A percentile compares a stretch with the other conserved stretches of the same genome.
Conservation (phyloP, 2,888 invertebrate genomes). For the Chloroclysta siterata region DNA sequence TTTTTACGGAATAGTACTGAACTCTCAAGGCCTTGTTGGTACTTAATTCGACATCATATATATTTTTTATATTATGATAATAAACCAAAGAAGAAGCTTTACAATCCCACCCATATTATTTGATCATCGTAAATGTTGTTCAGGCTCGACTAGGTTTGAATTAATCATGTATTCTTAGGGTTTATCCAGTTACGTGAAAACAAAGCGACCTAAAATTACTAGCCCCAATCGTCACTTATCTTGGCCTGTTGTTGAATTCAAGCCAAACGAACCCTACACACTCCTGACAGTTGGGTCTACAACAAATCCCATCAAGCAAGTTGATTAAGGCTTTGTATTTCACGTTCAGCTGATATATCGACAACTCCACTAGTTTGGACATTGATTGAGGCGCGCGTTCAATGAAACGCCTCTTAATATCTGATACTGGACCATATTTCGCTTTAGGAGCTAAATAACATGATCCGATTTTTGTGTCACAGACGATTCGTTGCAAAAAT, state of each 20-base stretch:
- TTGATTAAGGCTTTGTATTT: conserved; percentile 19
- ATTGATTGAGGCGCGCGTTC: conserved; percentile 25
- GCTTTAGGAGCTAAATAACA: not conserved
- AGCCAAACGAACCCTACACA: not conserved
- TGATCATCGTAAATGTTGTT: not conserved
- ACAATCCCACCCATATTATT: not conserved
- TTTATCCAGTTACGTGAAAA: not conserved
- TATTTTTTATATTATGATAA: not conserved
- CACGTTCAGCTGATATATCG: conserved; percentile 28
- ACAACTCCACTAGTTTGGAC: conserved; percentile 13
- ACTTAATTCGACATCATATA: no score
- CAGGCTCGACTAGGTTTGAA: not conserved
- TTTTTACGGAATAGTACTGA: no score
- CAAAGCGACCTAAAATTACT: not conserved
- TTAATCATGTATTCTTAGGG: not conserved
- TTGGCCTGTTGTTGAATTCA: not conserved
- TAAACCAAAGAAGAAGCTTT: not conserved
- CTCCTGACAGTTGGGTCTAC: not conserved
- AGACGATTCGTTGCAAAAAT: no score
- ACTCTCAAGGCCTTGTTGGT: no score
- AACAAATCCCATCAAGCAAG: not conserved
- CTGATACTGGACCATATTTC: conserved; percentile 12
- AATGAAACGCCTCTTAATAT: conserved; percentile 15
- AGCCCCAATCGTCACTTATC: not conserved
- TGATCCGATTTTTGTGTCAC: not conserved